A percentile compares a stretch with the other conserved stretches of the same genome.
These are phyloP conservation scores for Tokudaia tokunoshimensis DNA, from an alignment of 2,797 vertebrate genomes.

Conservation along the genomic window DNA sequence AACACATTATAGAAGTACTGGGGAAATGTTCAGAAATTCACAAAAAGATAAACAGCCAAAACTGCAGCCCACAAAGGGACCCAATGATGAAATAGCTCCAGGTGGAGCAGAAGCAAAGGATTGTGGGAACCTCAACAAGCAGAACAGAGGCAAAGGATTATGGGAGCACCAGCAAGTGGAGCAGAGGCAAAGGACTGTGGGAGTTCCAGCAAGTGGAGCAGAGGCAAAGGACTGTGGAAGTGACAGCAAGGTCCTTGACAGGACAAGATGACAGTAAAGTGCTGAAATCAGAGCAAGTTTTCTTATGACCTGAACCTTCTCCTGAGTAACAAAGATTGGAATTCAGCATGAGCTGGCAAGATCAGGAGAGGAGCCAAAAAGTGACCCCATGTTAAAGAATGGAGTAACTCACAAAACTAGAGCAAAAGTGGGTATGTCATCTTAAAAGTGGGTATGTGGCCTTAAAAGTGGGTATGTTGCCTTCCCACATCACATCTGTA, in stretches of 20 bases:
- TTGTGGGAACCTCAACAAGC: neutral
- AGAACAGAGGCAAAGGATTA: neutral
- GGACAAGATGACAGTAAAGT: neutral
- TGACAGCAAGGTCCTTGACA: neutral
- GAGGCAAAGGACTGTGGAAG: too few relatives aligned
- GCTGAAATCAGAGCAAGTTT: neutral
- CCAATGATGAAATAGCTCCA: neutral
- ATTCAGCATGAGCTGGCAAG: neutral
- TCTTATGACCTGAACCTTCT: neutral
- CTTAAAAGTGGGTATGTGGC: too few relatives aligned
- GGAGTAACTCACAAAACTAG: neutral
- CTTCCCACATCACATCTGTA: conserved; percentile 26
- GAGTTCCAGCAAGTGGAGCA: neutral
- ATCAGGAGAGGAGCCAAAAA: conserved; percentile 15
- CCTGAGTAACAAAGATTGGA: conserved; percentile 28
- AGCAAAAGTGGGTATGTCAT: too few relatives aligned
- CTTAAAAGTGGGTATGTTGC: neutral
- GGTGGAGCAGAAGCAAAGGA: neutral
- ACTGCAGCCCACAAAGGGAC: neutral
- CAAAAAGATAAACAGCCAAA: neutral
- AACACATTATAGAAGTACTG: conserved; percentile 1
- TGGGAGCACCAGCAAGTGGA: neutral
- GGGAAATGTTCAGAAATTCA: conserved; percentile 28
- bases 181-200: neutral
- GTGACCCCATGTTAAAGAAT: neutral